Evolutionary conservation across 2,113 vertebrate genomes (phyloP).

Genomic region (Andinoacara biseriatus): DNA sequence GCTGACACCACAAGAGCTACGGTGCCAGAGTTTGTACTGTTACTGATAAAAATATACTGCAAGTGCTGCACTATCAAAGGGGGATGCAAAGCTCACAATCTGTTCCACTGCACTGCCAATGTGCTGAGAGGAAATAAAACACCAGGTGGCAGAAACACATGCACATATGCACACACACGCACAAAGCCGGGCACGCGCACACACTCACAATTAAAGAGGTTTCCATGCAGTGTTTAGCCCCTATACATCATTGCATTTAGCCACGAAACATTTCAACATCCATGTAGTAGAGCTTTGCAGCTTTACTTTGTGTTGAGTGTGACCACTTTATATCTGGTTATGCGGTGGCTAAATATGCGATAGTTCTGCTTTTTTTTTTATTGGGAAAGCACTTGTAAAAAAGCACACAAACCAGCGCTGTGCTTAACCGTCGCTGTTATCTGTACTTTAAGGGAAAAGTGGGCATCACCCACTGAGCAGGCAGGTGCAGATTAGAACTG

Average conservation of each 20-base stretch:
- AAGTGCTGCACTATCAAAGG: slow-evolving; percentile 51
- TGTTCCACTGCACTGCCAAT: slow-evolving; percentile 65
- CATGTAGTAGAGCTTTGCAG: neutral
- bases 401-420: neutral
- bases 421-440: neutral
- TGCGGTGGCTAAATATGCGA: neutral
- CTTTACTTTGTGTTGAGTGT: neutral
- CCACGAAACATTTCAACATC: neutral
- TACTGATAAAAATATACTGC: slow-evolving; percentile 66
- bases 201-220: neutral
- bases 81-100: slow-evolving; percentile 66
- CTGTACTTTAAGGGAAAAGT: neutral
- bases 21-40: slow-evolving; percentile 31
- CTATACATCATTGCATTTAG: neutral
- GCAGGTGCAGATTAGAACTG: slow-evolving; percentile 23
- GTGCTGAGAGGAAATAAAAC: slow-evolving; percentile 60
- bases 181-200: slow-evolving; percentile 2
- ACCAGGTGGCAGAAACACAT: slow-evolving; percentile 30
- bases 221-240: neutral
- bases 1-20: slow-evolving; percentile 30
- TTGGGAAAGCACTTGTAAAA: neutral
- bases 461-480: slow-evolving; percentile 37
- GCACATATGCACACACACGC: neutral
- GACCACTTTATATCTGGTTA: neutral
- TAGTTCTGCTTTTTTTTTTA: neutral